These are phyloP conservation scores for Agraylea sexmaculata DNA, from an alignment of 1,140 invertebrate genomes.

Conservation along the genomic window DNA sequence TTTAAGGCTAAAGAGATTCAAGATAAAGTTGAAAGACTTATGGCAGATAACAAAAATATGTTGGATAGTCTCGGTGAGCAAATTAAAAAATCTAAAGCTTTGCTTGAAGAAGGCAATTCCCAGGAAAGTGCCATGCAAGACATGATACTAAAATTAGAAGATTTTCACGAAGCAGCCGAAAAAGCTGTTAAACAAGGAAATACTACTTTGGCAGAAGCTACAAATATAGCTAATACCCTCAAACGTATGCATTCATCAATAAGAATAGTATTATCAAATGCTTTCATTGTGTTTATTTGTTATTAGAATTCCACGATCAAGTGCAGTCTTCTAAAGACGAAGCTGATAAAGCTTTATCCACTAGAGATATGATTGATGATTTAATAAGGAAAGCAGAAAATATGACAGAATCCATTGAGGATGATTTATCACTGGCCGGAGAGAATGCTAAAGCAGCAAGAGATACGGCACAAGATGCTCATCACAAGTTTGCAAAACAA, in stretches of 20 bases:
- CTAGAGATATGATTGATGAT: constrained; percentile 61
- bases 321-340: constrained; percentile 67
- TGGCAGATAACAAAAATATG: constrained; percentile 31
- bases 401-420: constrained; percentile 49
- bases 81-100: constrained; percentile 24
- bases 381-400: constrained; percentile 41
- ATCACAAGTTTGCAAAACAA: constrained; percentile 56
- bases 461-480: constrained; percentile 63
- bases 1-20: constrained; percentile 14
- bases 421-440: constrained; percentile 59
- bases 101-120: constrained; percentile 54
- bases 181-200: constrained; percentile 74
- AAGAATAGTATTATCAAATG: background rate
- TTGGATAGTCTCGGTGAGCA: constrained; percentile 25
- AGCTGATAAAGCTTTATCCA: constrained; percentile 58
- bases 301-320: constrained; percentile 76
- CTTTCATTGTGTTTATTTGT: constrained; percentile 5
- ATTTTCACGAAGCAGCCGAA: constrained; percentile 60
- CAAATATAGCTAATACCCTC: constrained; percentile 72
- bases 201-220: constrained; percentile 74
- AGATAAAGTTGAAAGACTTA: constrained; percentile 28
- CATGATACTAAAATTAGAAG: constrained; percentile 48
- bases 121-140: constrained; percentile 49
- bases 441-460: constrained; percentile 65
- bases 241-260: constrained; percentile 45